Percentiles rank a stretch among this genome's conserved stretches.
Evolutionary conservation across 2,113 vertebrate genomes (phyloP).

Genomic region (Equus przewalskii): DNA sequence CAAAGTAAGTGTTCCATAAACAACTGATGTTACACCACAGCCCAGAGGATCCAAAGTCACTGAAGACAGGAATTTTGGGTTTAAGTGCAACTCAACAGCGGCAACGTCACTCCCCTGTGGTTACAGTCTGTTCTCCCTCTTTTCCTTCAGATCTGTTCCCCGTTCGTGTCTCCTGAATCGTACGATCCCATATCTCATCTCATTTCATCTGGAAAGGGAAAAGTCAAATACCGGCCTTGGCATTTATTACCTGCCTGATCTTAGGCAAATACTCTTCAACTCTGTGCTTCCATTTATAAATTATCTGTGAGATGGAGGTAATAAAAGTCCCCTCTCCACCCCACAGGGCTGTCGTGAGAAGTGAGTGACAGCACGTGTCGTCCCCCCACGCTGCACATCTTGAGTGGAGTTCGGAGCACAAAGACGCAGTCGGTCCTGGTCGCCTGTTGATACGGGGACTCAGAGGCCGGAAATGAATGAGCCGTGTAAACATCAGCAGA

Average conservation of each 20-base stretch:
- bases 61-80: background rate
- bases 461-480: background rate
- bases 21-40: background rate
- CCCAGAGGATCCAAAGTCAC: background rate
- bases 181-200: fast-evolving
- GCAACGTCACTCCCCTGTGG: fast-evolving
- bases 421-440: fast-evolving
- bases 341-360: fast-evolving
- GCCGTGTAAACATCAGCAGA: background rate
- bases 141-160: background rate
- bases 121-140: background rate
- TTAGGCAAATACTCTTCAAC: background rate
- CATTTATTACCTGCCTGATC: conserved; percentile 20
- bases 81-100: background rate
- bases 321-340: background rate
- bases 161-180: background rate
- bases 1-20: no score
- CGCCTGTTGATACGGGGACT: background rate
- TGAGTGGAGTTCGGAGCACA: background rate
- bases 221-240: background rate
- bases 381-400: fast-evolving
- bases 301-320: background rate
- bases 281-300: background rate
- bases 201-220: background rate
- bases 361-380: fast-evolving